Percentiles rank a stretch among this genome's conserved stretches.
Conservation (phyloP, 2,113 vertebrate genomes). For the Microtus ochrogaster region DNA sequence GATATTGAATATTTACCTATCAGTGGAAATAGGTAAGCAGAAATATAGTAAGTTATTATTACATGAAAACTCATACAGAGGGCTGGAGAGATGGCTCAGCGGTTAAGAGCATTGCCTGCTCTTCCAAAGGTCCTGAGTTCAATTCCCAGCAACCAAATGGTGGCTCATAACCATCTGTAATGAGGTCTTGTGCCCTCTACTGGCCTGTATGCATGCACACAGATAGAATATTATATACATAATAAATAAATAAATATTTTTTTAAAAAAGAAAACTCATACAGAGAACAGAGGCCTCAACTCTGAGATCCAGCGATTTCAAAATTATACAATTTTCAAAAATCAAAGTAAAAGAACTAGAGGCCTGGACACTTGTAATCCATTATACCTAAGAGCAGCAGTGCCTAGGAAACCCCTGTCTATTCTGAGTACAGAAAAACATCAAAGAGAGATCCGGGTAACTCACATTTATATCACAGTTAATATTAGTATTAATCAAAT, state of each 20-base stretch:
- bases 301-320: not conserved
- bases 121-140: too few relatives aligned
- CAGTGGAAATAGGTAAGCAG: not conserved
- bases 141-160: too few relatives aligned
- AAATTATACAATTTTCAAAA: constrained; percentile 48
- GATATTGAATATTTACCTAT: not conserved
- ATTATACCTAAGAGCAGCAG: not conserved
- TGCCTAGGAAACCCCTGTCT: not conserved
- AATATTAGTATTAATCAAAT: constrained; percentile 20
- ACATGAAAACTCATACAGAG: not conserved
- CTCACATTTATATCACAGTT: constrained; percentile 23
- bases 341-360: constrained; percentile 46
- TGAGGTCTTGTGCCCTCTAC: too few relatives aligned
- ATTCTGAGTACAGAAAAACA: not conserved
- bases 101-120: too few relatives aligned
- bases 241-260: too few relatives aligned
- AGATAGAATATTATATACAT: too few relatives aligned
- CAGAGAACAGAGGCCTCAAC: not conserved
- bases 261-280: not conserved
- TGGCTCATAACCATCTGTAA: too few relatives aligned
- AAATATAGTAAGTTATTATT: not conserved
- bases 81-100: too few relatives aligned
- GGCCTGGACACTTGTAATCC: not conserved
- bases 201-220: too few relatives aligned
- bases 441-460: not conserved